Evolutionary conservation across 2,113 vertebrate species (phyloP).

Genomic region (Pterocles gutturalis): DNA sequence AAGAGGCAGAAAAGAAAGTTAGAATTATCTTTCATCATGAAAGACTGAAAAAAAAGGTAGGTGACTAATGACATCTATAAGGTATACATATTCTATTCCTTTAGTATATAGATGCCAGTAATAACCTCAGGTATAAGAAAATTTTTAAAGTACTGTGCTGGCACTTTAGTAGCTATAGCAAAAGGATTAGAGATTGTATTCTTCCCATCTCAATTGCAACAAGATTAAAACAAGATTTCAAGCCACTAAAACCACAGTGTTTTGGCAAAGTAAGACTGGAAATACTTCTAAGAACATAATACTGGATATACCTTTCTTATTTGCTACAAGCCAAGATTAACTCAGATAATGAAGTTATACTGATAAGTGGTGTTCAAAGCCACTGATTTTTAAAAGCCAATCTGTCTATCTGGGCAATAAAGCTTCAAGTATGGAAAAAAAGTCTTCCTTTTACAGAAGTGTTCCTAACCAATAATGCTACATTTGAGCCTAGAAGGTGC

Average conservation of each 20-base stretch:
- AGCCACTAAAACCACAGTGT: not conserved
- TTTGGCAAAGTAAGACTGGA: not conserved
- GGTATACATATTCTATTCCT: not conserved
- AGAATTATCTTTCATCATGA: not conserved
- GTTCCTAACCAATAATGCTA: slow-evolving; percentile 5
- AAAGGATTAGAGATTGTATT: not conserved
- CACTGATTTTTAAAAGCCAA: not conserved
- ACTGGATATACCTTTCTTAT: not conserved
- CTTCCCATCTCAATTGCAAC: not conserved
- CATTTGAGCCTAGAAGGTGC: not conserved
- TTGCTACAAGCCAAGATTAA: not conserved
- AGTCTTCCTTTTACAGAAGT: not conserved
- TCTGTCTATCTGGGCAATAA: not conserved
- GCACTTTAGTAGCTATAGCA: not conserved
- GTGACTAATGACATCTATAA: not conserved
- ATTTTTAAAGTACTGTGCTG: not conserved
- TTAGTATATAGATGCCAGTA: not conserved
- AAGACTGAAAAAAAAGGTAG: not conserved
- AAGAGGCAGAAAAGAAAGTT: not conserved
- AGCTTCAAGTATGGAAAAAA: not conserved
- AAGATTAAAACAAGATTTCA: not conserved
- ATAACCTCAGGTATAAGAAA: not conserved
- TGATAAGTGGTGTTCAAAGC: not conserved
- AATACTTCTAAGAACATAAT: not conserved
- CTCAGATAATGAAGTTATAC: not conserved